Evolutionary conservation across 1,140 invertebrate species (phyloP).

Genomic region (Mamestra configurata): DNA sequence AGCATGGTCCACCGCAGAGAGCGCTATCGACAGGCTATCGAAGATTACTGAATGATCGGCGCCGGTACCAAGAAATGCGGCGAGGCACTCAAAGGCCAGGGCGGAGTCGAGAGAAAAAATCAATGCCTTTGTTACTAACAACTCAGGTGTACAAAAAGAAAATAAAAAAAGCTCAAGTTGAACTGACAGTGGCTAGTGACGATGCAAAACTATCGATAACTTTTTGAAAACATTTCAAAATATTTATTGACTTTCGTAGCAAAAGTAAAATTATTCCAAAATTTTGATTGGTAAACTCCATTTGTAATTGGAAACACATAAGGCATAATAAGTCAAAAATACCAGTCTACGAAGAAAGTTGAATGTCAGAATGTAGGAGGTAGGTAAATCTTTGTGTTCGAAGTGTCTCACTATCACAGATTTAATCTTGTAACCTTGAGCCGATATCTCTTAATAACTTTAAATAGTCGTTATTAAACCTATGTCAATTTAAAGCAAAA

Average conservation of each 20-base stretch:
- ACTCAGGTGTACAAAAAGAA: slow-evolving; percentile 83
- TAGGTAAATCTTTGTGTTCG: no score
- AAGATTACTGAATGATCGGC: slow-evolving; percentile 80
- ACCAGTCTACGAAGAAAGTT: no score
- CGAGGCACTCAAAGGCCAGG: slow-evolving; percentile 76
- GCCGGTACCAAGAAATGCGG: slow-evolving; percentile 75
- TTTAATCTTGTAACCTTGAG: no score
- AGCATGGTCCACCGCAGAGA: slow-evolving; percentile 31
- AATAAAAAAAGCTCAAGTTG: slow-evolving; percentile 76
- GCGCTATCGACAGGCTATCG: slow-evolving; percentile 66
- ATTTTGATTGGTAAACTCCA: no score
- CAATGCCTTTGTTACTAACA: slow-evolving; percentile 85
- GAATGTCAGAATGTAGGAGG: no score
- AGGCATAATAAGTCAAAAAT: no score
- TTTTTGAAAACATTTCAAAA: slow-evolving; percentile 48
- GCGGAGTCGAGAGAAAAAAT: slow-evolving; percentile 79
- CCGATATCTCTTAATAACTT: no score
- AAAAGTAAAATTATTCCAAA: neutral
- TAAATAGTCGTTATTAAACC: no score
- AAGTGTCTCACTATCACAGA: no score
- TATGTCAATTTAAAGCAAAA: no score
- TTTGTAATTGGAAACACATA: no score
- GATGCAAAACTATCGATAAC: slow-evolving; percentile 49
- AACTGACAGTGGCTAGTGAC: slow-evolving; percentile 70
- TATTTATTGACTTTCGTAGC: neutral